A percentile compares a stretch with the other conserved stretches of the same genome.
These are phyloP conservation scores for Drosophila trapezifrons DNA, from an alignment of 1,140 invertebrate species.

Conservation along the genomic window DNA sequence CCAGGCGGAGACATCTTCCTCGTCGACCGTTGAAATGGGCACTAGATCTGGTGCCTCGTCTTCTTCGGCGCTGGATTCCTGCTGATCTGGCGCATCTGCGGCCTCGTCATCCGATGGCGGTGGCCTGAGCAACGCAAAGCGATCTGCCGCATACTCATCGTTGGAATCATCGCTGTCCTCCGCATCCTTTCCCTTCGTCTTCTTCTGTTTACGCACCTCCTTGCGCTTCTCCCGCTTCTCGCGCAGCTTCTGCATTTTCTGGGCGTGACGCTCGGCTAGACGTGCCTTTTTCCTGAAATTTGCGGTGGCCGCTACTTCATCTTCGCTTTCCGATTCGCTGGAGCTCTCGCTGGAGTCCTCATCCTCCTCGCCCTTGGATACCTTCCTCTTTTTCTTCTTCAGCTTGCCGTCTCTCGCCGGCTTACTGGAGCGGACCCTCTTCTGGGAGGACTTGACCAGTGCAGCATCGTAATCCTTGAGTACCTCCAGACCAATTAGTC, in stretches of 20 bases:
- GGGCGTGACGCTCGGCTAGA: constrained; percentile 54
- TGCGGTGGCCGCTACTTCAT: neutral
- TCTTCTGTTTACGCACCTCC: constrained; percentile 52
- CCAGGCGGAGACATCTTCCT: constrained; percentile 86
- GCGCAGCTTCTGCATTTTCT: constrained; percentile 57
- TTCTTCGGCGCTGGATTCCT: constrained; percentile 23
- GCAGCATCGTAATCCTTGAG: constrained; percentile 74
- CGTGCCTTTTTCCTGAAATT: constrained; percentile 52
- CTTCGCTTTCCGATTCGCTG: constrained; percentile 49
- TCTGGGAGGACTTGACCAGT: constrained; percentile 61
- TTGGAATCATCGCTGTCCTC: constrained; percentile 22
- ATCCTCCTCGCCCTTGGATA: constrained; percentile 32
- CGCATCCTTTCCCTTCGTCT: constrained; percentile 11
- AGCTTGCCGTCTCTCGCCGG: neutral
- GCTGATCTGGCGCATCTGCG: neutral
- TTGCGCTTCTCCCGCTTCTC: constrained; percentile 72
- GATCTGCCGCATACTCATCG: constrained; percentile 57
- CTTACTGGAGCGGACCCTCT: constrained; percentile 13
- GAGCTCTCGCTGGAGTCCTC: constrained; percentile 54
- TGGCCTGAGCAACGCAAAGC: constrained; percentile 66
- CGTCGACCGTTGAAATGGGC: neutral
- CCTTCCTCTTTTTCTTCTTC: constrained; percentile 38
- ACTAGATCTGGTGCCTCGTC: constrained; percentile 46
- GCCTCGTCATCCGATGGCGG: constrained; percentile 37
- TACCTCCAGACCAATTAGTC: constrained; percentile 80